Evolutionary conservation across 2,113 vertebrate species (phyloP), one percentile per base, ranked within the genome.

Genomic region (Chunga burmeisteri): DNA sequence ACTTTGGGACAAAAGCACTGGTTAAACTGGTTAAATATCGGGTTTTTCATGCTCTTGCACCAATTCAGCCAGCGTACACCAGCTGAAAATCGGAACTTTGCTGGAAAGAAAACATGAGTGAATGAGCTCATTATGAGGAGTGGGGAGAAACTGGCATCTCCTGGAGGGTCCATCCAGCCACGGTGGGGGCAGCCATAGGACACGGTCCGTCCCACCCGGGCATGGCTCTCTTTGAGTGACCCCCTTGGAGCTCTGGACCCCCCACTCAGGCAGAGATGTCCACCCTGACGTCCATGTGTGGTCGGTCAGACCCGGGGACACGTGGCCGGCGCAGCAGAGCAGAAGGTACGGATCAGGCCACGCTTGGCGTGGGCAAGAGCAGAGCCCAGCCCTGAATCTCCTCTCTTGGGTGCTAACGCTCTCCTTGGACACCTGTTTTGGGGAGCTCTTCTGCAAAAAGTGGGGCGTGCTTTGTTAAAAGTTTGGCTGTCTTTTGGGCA

Each of bases 171-270:
- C 77, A 13, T 27, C 59, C 22, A 36, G 7, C 5, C 40, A 21
- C 1, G 0, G 8, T 7, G 67, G 11, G 25, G 25, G 22, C 11
- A 70, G 14, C 11, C n/a, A 56, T 18, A 19, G 46, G 29, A 72
- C 46, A 29, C 0, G 0, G 10, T 1, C 1, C 10, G 40, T 66
- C 34, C 53, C 30, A 27, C 15, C 7, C 17, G 17, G 46, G 21
- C 36, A 68, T 0, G 2, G 34, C 17, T 75, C 20, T 3, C 55
- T 68, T 67, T 4, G 0, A 13, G 18, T 68, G 49, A 14, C 13
- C 7, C 2, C 2, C 29, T 38, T 2, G 20, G 25, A 11, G 2
- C 29, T 66, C 20, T 42, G 59, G 30, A 55, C 5, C 6, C 26
- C n/a, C 6, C 9, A 18, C 7, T 30, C 21, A 50, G 23, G 38